Percentiles rank a stretch among this genome's conserved stretches.
Conservation (phyloP, 2,113 vertebrate species). For the Psilopsiagon aurifrons region DNA sequence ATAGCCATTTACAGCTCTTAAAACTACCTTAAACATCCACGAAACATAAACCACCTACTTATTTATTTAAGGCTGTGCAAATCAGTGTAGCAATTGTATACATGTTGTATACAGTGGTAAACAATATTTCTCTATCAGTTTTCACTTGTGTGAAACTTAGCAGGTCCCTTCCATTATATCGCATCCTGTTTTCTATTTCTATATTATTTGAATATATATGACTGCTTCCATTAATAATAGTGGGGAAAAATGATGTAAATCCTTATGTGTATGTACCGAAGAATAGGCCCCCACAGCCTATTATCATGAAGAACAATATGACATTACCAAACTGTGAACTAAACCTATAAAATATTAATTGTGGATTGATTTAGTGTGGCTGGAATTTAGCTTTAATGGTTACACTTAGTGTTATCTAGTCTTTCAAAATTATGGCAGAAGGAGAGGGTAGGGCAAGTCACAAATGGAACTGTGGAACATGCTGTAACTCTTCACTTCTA, state of each 20-base stretch:
- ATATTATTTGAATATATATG: not conserved
- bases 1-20: not conserved
- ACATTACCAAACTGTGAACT: conserved; percentile 34
- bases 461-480: not conserved
- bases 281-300: not conserved
- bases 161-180: not conserved
- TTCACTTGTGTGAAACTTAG: not conserved
- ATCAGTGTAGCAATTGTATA: not conserved
- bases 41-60: not conserved
- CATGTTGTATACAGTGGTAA: not conserved
- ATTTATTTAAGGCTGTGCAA: not conserved
- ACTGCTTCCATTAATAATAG: not conserved
- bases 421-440: conserved; percentile 53
- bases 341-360: conserved; percentile 75
- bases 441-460: not conserved
- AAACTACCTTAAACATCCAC: not conserved
- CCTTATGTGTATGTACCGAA: not conserved
- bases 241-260: not conserved
- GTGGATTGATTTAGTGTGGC: conserved; percentile 68
- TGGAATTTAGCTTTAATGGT: conserved; percentile 67
- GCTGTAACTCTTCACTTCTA: not conserved
- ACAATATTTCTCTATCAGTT: not conserved
- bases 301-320: not conserved
- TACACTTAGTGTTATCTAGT: conserved; percentile 40
- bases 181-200: not conserved